Evolutionary conservation across 2,888 invertebrate species (phyloP).

Genomic region (Corbicula japonica): DNA sequence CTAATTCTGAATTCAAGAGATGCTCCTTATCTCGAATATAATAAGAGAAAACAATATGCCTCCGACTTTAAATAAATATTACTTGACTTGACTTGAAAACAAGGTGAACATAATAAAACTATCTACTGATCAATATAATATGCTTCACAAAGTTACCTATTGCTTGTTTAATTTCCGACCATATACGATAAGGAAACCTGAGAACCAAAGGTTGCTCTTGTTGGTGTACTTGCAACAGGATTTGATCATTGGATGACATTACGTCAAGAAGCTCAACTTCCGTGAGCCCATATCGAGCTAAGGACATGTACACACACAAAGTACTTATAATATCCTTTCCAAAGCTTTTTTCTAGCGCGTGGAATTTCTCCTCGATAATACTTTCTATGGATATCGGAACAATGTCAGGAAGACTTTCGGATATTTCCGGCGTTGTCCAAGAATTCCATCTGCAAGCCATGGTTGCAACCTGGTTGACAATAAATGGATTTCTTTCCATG

Average conservation of each 20-base stretch:
- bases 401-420: not conserved
- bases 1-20: too few species aligned
- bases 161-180: constrained; percentile 51
- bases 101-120: not conserved
- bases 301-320: constrained; percentile 72
- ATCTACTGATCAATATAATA: too few species aligned
- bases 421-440: constrained; percentile 8
- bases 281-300: constrained; percentile 73
- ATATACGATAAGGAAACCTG: constrained; percentile 59
- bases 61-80: too few species aligned
- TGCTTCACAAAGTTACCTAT: constrained; percentile 52
- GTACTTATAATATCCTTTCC: constrained; percentile 63
- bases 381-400: constrained; percentile 25
- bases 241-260: constrained; percentile 76
- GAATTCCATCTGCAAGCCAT: constrained; percentile 54
- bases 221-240: constrained; percentile 70
- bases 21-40: too few species aligned
- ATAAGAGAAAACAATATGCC: too few species aligned
- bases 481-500: constrained; percentile 44
- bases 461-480: constrained; percentile 37
- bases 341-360: constrained; percentile 65
- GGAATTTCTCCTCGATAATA: constrained; percentile 31
- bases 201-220: constrained; percentile 47
- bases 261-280: constrained; percentile 80
- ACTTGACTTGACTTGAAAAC: not conserved